A percentile compares a stretch with the other conserved stretches of the same genome.
Evolutionary conservation across 1,140 invertebrate genomes (phyloP).

Genomic region (Phenacoccus solenopsis): DNA sequence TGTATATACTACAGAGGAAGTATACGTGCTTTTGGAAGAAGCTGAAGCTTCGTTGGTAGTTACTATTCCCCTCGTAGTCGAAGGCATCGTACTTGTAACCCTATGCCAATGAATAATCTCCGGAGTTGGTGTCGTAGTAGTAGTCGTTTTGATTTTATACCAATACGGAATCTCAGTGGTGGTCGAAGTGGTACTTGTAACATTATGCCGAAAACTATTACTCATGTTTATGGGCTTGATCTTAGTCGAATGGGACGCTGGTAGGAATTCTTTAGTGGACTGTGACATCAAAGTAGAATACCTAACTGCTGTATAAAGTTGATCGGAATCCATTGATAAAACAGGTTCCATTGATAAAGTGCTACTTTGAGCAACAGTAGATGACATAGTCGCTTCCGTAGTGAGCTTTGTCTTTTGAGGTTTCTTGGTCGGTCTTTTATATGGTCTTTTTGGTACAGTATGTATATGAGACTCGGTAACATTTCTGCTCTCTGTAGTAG

Average conservation of each 20-base stretch:
- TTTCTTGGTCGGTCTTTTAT: not conserved
- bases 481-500: not conserved
- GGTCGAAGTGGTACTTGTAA: not conserved
- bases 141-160: not conserved
- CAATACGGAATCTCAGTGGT: not conserved
- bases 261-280: not conserved
- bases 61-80: not conserved
- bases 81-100: not conserved
- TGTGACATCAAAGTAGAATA: not conserved
- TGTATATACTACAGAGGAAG: not conserved
- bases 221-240: not conserved
- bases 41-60: not conserved
- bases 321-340: not conserved
- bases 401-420: not conserved
- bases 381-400: not conserved
- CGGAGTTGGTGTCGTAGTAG: not conserved
- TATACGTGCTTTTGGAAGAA: not conserved
- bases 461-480: not conserved
- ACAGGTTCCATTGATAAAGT: not conserved
- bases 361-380: not conserved
- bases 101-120: not conserved
- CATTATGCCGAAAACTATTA: not conserved
- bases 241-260: not conserved
- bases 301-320: not conserved
- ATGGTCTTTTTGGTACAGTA: not conserved